Evolutionary conservation across 1,140 invertebrate genomes (phyloP), one percentile per base, ranked within the genome.

Genomic region (Solen grandis): DNA sequence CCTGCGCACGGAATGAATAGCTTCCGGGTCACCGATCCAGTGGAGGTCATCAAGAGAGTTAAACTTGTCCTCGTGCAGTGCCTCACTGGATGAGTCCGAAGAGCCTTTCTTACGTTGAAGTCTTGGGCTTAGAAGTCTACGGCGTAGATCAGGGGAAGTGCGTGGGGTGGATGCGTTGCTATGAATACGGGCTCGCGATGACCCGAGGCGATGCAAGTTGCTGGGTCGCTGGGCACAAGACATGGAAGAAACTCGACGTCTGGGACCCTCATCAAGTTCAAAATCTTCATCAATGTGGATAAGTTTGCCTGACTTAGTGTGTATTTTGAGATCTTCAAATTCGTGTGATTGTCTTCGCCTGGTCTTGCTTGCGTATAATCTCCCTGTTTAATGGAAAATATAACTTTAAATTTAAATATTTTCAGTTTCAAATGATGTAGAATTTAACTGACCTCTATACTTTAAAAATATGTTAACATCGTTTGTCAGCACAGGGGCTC

Each of bases 1-100:
- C 14, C 86, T 46, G 46, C 86, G 50, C 3, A 87, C 82, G 25
- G 86, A 87, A 52, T 77, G 60, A 38, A 87, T 87, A 33, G 86
- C 86, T 33, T 85, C 82, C 4, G 86, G 86, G 27, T 85, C 76
- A 46, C 84, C 84, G 19, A 66, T 27, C 84, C 86, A 86, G 33
- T 84, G 59, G 10, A 76, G 29, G 8, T 84, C 73, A 25, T 52
- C 59, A 72, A 80, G 69, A 35, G 77, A 80, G 41, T 57, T 65
- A 76, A 76, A 31, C 66, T 52, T 52, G 13, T 68, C 75, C 0
- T 22, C 59, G 29, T 35, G 25, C 14, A 78, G 27, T 50, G 54
- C 66, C 31, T 68, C 63, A 22, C 50, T 66, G 3, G 75, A 78
- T 2, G 75, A 78, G 25, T 38, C 29, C 27, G 36, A 55, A 2